Evolutionary conservation across 2,797 vertebrate species (phyloP), one percentile per base, ranked within the genome.

Genomic region (Kryptolebias ocellatus): DNA sequence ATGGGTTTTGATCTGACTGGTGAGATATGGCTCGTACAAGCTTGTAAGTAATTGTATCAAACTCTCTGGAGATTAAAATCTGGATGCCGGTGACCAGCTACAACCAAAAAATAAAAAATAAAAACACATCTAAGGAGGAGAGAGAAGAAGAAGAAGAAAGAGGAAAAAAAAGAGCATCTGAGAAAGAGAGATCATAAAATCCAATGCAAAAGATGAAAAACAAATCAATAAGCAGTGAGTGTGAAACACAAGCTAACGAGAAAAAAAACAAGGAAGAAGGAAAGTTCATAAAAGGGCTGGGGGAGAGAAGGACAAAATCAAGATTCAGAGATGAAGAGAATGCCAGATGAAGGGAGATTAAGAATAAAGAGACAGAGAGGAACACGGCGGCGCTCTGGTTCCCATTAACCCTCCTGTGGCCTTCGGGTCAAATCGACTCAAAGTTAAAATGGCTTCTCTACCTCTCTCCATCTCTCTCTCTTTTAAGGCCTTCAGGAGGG

Each of bases 1-100:
- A 89, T 78, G 61, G 74, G 65, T 81, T 89, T 81, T 79, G 78
- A 87, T 72, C 70, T 37, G 46, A 64, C 64, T 53, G 46, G n/a
- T 75, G 47, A 31, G 50, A 72, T 64, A 55, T 27, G n/a, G 52
- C 11, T 42, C 11, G 11, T 4, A 12, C 39, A 63, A 27, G 34
- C 29, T 57, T 59, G 4, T 31, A 31, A 52, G 17, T 60, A 67
- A 81, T 78, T 76, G 60, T 77, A 73, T 83, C 56, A 69, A 85
- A 80, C 11, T 47, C 75, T 70, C 60, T 68, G 31, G 61, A 77
- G 68, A 83, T 87, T 71, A 45, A 65, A 83, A 80, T 83, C 57
- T 14, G 34, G 18, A 53, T 42, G 57, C 15, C 31, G 57, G 53
- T 74, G 51, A 54, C 37, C 15, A 61, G 29, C 60, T 67, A 61